These are phyloP conservation scores for Acromyrmex echinatior DNA, from an alignment of 1,140 invertebrate species.

Conservation along the genomic window DNA sequence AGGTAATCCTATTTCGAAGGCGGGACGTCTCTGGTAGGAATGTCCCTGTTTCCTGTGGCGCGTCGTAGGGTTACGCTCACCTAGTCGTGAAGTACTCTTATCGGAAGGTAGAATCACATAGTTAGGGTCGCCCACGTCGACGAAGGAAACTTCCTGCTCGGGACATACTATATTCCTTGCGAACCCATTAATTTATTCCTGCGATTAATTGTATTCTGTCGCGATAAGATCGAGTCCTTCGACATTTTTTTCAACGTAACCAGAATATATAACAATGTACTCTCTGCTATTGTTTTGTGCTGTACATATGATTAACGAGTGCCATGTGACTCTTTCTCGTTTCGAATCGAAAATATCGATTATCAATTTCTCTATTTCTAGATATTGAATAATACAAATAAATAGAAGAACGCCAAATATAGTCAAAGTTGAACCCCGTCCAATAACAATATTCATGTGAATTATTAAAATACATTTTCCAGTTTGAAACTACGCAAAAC, in stretches of 20 bases:
- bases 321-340: not conserved
- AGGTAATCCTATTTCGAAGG: slow-evolving; percentile 73
- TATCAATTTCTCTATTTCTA: not conserved
- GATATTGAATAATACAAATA: too few species aligned
- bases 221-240: slow-evolving; percentile 64
- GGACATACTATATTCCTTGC: slow-evolving; percentile 42
- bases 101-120: slow-evolving; percentile 65
- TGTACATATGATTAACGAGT: not conserved
- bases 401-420: too few species aligned
- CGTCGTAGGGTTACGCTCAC: slow-evolving; percentile 54
- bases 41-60: slow-evolving; percentile 69
- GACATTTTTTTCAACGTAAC: slow-evolving; percentile 8
- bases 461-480: too few species aligned
- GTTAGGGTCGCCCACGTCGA: slow-evolving; percentile 73
- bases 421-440: too few species aligned
- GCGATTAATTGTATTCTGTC: slow-evolving; percentile 78
- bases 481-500: too few species aligned
- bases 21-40: slow-evolving; percentile 65
- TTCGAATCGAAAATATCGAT: not conserved
- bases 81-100: slow-evolving; percentile 60
- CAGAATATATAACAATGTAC: not conserved
- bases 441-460: too few species aligned
- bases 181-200: slow-evolving; percentile 78
- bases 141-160: slow-evolving; percentile 69
- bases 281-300: not conserved